phyloP scores from a whole-genome alignment of 2,888 invertebrate species.

The Diarsia rubi region DNA sequence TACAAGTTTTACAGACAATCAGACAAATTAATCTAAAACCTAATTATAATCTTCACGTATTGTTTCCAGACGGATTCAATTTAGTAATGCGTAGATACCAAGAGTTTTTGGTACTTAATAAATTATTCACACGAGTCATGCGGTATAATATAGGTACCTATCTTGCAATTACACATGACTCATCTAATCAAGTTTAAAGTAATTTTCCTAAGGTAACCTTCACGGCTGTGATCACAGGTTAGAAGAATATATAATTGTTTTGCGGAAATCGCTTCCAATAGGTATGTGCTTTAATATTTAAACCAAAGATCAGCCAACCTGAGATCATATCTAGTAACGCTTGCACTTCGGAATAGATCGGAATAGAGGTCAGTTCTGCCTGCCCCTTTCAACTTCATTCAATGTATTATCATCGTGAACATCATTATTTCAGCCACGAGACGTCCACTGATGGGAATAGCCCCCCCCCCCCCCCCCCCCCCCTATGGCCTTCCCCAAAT shows the following conservation, averaged over 20 bases:
- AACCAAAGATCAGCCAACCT: neutral
- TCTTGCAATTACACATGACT: constrained; percentile 40
- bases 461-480: no score
- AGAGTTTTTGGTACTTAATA: constrained; percentile 39
- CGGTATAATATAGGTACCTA: constrained; percentile 20
- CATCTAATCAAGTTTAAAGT: constrained; percentile 37
- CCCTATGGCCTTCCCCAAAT: no score
- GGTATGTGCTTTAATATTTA: neutral
- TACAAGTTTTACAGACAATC: neutral
- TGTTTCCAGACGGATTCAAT: constrained; percentile 25
- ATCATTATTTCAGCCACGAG: no score
- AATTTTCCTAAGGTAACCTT: constrained; percentile 47
- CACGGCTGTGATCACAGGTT: constrained; percentile 20
- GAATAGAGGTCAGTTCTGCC: neutral
- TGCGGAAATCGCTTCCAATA: constrained; percentile 6
- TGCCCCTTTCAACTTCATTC: neutral
- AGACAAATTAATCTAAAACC: constrained; percentile 13
- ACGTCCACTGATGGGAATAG: no score
- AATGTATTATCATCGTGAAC: no score
- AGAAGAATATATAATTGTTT: neutral
- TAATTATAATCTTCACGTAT: constrained; percentile 12
- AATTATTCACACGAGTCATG: constrained; percentile 47
- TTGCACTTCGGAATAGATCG: neutral
- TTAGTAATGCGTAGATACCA: constrained; percentile 14
- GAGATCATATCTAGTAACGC: neutral